These are phyloP conservation scores for Dendrophyllia cribrosa DNA, from an alignment of 64 coral and sea anemone genomes.

Conservation along the genomic window DNA sequence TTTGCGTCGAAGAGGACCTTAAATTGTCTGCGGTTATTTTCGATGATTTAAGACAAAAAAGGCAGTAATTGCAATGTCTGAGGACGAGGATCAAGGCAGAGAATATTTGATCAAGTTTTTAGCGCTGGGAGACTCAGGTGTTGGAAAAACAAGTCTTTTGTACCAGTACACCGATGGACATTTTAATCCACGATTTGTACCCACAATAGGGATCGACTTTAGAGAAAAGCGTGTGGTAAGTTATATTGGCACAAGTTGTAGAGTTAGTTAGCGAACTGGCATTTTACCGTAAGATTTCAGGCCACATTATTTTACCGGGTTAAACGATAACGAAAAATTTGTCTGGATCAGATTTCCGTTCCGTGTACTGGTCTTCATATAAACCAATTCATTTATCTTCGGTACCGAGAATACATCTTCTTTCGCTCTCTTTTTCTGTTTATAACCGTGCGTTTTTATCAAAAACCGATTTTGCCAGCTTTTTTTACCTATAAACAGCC, in stretches of 20 bases:
- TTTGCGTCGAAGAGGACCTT: background rate
- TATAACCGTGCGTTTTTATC: too few relatives aligned
- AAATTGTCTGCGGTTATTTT: background rate
- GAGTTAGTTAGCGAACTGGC: background rate
- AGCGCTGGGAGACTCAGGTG: constrained; percentile 90
- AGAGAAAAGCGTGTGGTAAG: constrained; percentile 93
- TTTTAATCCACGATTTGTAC: constrained; percentile 92
- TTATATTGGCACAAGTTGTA: background rate
- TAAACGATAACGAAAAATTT: too few relatives aligned
- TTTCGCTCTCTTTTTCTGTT: too few relatives aligned
- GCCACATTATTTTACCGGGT: too few relatives aligned
- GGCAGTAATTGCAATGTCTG: background rate
- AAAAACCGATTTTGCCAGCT: too few relatives aligned
- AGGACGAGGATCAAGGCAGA: constrained; percentile 53
- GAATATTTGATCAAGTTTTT: constrained; percentile 94
- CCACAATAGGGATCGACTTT: constrained; percentile 95
- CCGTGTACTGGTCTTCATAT: too few relatives aligned
- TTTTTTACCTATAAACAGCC: too few relatives aligned
- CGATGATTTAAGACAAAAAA: background rate
- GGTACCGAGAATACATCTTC: too few relatives aligned
- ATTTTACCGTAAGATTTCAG: background rate
- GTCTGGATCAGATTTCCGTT: too few relatives aligned
- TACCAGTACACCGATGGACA: constrained; percentile 85
- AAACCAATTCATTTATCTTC: too few relatives aligned
- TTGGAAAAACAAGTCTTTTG: constrained; percentile 90